phyloP scores from a whole-genome alignment of 2,888 invertebrate species.

The Ormia ochracea region DNA sequence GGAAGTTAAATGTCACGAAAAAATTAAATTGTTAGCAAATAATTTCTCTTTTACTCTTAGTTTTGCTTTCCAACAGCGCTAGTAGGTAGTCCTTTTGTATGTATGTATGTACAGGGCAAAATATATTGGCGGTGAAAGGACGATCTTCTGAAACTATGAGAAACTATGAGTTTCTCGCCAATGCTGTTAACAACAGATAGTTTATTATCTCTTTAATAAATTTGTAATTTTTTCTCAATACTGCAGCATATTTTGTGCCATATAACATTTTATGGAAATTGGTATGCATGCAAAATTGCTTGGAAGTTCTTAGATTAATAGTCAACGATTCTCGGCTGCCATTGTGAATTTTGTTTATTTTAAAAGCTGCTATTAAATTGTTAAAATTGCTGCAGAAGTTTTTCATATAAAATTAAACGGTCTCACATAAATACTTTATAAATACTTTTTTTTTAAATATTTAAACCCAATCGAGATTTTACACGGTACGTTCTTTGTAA shows the following conservation, averaged over 20 bases:
- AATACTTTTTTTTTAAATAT: too few relatives aligned
- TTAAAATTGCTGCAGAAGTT: too few relatives aligned
- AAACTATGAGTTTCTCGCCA: not conserved
- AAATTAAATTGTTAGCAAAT: constrained; percentile 52
- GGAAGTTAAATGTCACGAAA: constrained; percentile 59
- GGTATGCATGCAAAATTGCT: too few relatives aligned
- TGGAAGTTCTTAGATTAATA: too few relatives aligned
- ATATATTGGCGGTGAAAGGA: not conserved
- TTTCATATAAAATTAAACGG: too few relatives aligned
- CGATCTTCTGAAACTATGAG: not conserved
- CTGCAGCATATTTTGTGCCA: constrained; percentile 51
- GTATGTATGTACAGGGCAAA: not conserved
- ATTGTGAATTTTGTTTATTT: too few relatives aligned
- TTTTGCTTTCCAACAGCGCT: not conserved
- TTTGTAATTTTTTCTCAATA: not conserved
- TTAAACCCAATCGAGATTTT: too few relatives aligned
- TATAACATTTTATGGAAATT: too few relatives aligned
- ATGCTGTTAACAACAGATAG: constrained; percentile 17
- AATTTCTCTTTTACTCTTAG: not conserved
- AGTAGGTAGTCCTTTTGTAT: not conserved
- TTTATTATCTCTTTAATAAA: constrained; percentile 39
- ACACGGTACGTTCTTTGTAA: too few relatives aligned
- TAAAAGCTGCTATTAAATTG: too few relatives aligned
- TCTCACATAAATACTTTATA: too few relatives aligned
- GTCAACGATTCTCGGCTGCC: too few relatives aligned